Evolutionary conservation across 2,888 invertebrate species (phyloP), one percentile per base, ranked within the genome.

Genomic region (Oxytorus armatus): DNA sequence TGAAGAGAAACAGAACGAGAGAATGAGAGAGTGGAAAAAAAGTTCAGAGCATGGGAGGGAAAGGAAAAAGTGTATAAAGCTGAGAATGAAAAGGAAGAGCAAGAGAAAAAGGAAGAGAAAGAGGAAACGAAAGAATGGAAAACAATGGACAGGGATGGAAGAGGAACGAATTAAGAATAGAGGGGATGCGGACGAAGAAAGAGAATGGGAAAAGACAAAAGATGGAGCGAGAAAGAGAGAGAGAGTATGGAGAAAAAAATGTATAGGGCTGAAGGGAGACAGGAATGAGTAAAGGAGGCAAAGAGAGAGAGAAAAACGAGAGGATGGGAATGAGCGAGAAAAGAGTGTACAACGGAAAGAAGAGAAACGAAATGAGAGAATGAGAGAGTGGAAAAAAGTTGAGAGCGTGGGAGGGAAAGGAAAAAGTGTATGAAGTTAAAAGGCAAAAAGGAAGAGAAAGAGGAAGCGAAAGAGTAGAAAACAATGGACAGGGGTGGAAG

Each of bases 401-500:
- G n/a, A 18, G 16, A 5, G 14, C 7, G n/a, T 14, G 36, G 1
- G 68, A 65, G 66, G 44, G 66, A 29, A 81, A 42, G 68, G 29
- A 29, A 5, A 29, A 5, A 29, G 5, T 29, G 29, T 3, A 29
- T 29, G 29, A 29, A 29, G n/a, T n/a, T n/a, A n/a, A n/a, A n/a
- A n/a, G n/a, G n/a, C n/a, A 29, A 5, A 29, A 29, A 29, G 29
- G 29, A 29, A 3, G 29, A 29, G 5, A 29, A 29, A 73, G 66
- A 53, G 68, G 53, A 73, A 63, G 63, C 66, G 33, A 76, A 77
- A 72, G 70, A 44, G 68, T 57, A 78, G 68, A 79, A 74, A 61
- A 47, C 21, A 14, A 29, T 11, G 33, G 2, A 10, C 16, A 66
- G 21, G 47, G 36, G 8, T 36, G 36, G 8, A 36, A 36, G 36